Percentiles rank a stretch among this genome's conserved stretches.
These are phyloP conservation scores for Panthera tigris DNA, from an alignment of 2,113 vertebrate species.

Conservation along the genomic window DNA sequence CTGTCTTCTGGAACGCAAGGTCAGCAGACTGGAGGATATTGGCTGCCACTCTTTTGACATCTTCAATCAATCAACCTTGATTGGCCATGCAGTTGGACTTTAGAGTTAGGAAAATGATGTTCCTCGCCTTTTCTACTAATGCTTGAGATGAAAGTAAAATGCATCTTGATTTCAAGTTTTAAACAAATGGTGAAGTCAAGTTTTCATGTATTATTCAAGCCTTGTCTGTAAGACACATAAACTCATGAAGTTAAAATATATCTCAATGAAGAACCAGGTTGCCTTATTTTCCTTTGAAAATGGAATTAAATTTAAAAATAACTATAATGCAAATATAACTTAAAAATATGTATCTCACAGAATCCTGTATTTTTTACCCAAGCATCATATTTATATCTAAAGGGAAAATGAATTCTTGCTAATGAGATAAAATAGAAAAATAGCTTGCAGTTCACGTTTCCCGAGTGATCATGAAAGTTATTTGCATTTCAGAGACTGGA, in stretches of 20 bases:
- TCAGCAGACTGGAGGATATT: constrained; percentile 68
- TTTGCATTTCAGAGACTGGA: background rate
- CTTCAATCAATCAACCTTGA: constrained; percentile 65
- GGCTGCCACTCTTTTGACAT: constrained; percentile 60
- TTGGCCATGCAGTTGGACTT: constrained; percentile 67
- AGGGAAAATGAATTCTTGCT: constrained; percentile 38
- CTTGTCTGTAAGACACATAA: background rate
- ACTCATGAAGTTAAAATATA: background rate
- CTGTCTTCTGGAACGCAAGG: constrained; percentile 72
- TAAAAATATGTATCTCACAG: background rate
- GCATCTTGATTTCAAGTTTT: constrained; percentile 51
- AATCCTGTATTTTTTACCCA: background rate
- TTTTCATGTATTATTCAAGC: constrained; percentile 47
- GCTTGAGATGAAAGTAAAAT: constrained; percentile 45
- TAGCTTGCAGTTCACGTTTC: background rate
- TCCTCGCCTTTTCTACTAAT: constrained; percentile 18
- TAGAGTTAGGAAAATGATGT: constrained; percentile 53
- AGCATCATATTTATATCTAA: background rate
- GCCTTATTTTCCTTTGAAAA: constrained; percentile 42
- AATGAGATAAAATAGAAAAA: constrained; percentile 23
- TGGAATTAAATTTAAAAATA: background rate
- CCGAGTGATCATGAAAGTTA: background rate
- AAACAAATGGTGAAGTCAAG: constrained; percentile 12
- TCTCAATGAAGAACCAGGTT: background rate
- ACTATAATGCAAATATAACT: background rate